Conservation (phyloP, 2,888 invertebrate species). For the Charanyca ferruginea region DNA sequence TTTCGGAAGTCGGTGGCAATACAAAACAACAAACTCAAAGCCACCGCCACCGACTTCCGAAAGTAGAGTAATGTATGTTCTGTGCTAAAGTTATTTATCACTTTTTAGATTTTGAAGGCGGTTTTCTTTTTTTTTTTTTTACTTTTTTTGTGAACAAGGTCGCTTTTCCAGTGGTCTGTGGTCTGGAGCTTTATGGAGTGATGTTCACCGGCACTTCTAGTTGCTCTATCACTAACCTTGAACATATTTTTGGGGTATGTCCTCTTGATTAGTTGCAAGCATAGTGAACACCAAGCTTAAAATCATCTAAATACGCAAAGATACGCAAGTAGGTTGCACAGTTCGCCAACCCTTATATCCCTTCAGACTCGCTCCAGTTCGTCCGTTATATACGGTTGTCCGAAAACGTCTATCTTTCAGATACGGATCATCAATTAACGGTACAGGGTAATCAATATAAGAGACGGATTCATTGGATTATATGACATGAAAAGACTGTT, state of each 20-base stretch:
- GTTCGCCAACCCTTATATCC: constrained; percentile 54
- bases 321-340: constrained; percentile 59
- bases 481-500: constrained; percentile 48
- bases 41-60: too few species aligned
- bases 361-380: constrained; percentile 66
- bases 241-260: background rate
- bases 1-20: too few species aligned
- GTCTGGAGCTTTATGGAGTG: background rate
- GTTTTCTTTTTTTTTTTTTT: too few species aligned
- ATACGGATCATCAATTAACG: constrained; percentile 70
- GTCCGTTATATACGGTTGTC: constrained; percentile 63
- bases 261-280: background rate
- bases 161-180: background rate
- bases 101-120: too few species aligned
- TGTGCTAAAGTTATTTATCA: too few species aligned
- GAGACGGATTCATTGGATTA: constrained; percentile 49
- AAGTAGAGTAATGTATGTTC: too few species aligned
- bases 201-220: background rate
- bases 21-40: too few species aligned
- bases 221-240: background rate
- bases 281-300: constrained; percentile 4
- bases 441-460: constrained; percentile 61
- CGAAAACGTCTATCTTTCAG: constrained; percentile 58
- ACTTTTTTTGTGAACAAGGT: background rate
- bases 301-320: constrained; percentile 27